These are phyloP conservation scores for Nephrotoma flavescens DNA, from an alignment of 2,888 invertebrate genomes.

Conservation along the genomic window DNA sequence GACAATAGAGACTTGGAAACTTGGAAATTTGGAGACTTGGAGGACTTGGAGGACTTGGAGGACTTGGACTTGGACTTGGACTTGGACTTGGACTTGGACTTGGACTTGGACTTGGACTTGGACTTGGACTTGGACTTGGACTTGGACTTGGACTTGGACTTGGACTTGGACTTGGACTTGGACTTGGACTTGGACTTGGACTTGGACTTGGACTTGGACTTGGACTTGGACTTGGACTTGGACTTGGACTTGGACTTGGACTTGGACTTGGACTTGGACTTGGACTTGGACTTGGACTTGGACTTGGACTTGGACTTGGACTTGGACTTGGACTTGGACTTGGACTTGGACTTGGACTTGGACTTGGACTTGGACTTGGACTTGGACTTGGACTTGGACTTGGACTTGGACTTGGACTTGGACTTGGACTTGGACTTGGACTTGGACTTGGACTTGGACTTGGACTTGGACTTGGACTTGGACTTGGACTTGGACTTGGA, in stretches of 20 bases:
- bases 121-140: not conserved
- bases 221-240: not conserved
- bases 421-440: not conserved
- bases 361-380: not conserved
- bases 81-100: not conserved
- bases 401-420: not conserved
- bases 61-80: not conserved
- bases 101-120: not conserved
- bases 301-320: not conserved
- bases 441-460: not conserved
- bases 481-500: not conserved
- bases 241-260: not conserved
- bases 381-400: not conserved
- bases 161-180: not conserved
- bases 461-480: not conserved
- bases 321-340: not conserved
- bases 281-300: not conserved
- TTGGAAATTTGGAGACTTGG: too few species aligned
- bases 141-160: not conserved
- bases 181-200: not conserved
- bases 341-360: not conserved
- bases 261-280: not conserved
- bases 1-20: too few species aligned
- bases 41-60: not conserved
- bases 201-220: not conserved